Evolutionary conservation across 2,797 vertebrate species (phyloP).

Genomic region (Manis crassicaudata): DNA sequence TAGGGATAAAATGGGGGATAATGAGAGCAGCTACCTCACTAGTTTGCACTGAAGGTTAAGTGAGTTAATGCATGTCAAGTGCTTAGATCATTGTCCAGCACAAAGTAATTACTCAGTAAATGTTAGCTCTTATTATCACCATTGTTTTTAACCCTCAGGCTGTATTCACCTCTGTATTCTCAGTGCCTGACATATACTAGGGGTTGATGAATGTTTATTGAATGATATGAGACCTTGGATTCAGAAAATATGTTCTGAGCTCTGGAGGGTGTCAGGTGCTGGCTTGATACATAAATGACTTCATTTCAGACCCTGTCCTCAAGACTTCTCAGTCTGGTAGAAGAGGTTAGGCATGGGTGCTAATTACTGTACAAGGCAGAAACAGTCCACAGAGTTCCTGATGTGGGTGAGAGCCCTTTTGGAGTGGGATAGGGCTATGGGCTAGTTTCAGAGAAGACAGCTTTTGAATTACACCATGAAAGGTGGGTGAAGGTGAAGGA

Average conservation of each 20-base stretch:
- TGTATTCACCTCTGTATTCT: neutral
- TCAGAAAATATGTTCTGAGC: neutral
- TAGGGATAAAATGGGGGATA: neutral
- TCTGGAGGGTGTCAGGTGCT: neutral
- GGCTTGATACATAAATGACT: neutral
- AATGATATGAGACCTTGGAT: neutral
- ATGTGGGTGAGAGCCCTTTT: neutral
- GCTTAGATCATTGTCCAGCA: neutral
- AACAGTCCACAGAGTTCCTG: neutral
- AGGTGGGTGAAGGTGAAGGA: neutral
- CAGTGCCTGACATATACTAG: neutral
- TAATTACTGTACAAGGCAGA: neutral
- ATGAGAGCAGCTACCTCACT: neutral
- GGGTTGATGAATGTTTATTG: neutral
- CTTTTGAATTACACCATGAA: neutral
- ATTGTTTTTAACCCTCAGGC: neutral
- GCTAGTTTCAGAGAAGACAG: neutral
- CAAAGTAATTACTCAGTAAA: neutral
- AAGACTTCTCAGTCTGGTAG: neutral
- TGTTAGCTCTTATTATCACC: neutral
- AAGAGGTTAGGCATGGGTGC: neutral
- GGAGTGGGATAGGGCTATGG: neutral
- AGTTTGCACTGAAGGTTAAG: neutral
- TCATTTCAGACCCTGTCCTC: neutral
- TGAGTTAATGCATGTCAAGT: neutral